phyloP scores from a whole-genome alignment of 2,113 vertebrate genomes.

The Lutjanus erythropterus region DNA sequence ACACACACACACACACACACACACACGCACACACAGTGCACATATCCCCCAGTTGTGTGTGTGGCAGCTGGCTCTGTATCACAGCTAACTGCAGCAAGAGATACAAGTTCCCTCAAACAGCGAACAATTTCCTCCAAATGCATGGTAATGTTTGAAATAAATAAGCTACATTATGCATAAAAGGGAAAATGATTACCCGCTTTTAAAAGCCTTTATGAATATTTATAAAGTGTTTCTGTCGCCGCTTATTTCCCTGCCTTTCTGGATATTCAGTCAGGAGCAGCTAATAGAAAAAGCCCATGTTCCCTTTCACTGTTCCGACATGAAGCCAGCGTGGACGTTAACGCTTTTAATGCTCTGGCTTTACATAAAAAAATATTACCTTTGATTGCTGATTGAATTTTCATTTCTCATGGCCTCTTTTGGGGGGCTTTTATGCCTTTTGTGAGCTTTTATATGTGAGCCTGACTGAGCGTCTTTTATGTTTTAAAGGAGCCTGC shows the following conservation, averaged over 20 bases:
- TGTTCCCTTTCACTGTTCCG: slow-evolving; percentile 39
- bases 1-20: slow-evolving; percentile 11
- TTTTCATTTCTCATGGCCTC: slow-evolving; percentile 26
- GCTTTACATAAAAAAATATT: slow-evolving; percentile 32
- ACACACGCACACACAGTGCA: slow-evolving; percentile 7
- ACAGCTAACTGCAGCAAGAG: slow-evolving; percentile 53
- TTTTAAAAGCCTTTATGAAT: slow-evolving; percentile 84
- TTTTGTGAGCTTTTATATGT: slow-evolving; percentile 38
- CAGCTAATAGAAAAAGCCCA: slow-evolving; percentile 58
- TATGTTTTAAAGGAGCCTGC: slow-evolving; percentile 55
- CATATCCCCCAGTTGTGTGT: slow-evolving; percentile 2
- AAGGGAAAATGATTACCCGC: slow-evolving; percentile 80
- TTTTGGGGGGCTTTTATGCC: slow-evolving; percentile 31
- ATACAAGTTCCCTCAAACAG: slow-evolving; percentile 61
- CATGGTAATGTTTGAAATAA: slow-evolving; percentile 77
- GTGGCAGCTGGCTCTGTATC: slow-evolving; percentile 58
- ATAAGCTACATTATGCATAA: slow-evolving; percentile 82
- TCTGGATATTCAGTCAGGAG: slow-evolving; percentile 62
- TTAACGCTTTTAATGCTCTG: slow-evolving; percentile 37
- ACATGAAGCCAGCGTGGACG: slow-evolving; percentile 33
- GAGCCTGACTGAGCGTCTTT: slow-evolving; percentile 46
- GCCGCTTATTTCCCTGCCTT: slow-evolving; percentile 61
- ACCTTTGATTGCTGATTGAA: slow-evolving; percentile 58
- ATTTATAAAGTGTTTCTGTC: slow-evolving; percentile 80
- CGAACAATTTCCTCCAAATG: slow-evolving; percentile 71